Evolutionary conservation across 2,888 invertebrate species (phyloP), one percentile per base, ranked within the genome.

Genomic region (Xestia xanthographa): DNA sequence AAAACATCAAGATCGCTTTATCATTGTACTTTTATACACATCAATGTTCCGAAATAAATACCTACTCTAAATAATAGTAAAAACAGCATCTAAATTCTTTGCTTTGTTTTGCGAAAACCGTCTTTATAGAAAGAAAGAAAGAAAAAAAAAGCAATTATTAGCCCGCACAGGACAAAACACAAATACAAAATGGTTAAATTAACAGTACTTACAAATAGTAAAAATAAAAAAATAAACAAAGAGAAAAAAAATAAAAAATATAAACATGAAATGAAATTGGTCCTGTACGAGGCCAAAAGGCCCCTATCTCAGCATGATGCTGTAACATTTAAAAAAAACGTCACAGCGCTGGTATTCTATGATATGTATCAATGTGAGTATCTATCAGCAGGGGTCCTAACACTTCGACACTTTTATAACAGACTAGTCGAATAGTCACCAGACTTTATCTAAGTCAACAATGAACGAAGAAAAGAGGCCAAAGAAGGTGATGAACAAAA

Each of bases 401-500:
- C 2, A 38, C 5, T n/a, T 26, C 58, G 8, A 62, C 12, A n/a
- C 11, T 58, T 45, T 8, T 2, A 26, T n/a, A 12, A n/a, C 3
- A 34, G 34, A 34, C 34, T 34, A 34, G 26, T 53, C 20, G 38
- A 72, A 53, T 11, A 56, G 11, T 34, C 1, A 72, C 6, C n/a
- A 34, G 14, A 43, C 45, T 12, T 38, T 53, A 65, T 38, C 4
- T n/a, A 48, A 63, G 9, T 48, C 26, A 56, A 73, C 53, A 56
- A 65, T 22, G 22, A 75, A 75, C 17, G 58, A 50, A 50, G 17
- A 73, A 73, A 17, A 34, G 1, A 73, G 3, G 6, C 17, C 20
- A 48, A 5, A 8, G 43, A 75, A 66, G 11, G 38, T 20, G 53
- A 38, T 29, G 38, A n/a, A n/a, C 29, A 77, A 77, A 76, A 77